Percentiles rank a stretch among this genome's conserved stretches.
Conservation (phyloP, 2,888 invertebrate genomes). For the Rotaria magnacalcarata region DNA sequence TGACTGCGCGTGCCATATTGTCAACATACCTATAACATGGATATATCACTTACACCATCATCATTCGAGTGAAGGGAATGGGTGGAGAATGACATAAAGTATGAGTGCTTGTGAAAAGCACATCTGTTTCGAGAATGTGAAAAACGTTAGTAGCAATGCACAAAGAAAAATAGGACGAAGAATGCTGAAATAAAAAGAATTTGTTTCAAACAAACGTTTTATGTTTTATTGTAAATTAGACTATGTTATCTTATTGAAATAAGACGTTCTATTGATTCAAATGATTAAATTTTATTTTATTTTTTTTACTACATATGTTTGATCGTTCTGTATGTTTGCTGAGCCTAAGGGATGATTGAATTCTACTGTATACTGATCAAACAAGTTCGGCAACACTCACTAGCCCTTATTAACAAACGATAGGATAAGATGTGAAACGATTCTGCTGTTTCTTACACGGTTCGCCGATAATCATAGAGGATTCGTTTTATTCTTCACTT, state of each 20-base stretch:
- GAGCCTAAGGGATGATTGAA: background rate
- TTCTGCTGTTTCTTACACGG: background rate
- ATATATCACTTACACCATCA: constrained; percentile 1
- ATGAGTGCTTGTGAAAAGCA: background rate
- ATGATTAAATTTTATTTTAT: no score
- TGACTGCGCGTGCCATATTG: constrained; percentile 16
- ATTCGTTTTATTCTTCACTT: background rate
- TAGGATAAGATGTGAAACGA: background rate
- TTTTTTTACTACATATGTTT: no score
- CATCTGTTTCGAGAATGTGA: background rate
- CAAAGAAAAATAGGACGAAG: background rate
- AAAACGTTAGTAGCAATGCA: no score
- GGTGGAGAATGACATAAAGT: background rate
- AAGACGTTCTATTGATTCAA: no score
- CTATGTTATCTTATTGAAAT: background rate
- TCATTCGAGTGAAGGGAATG: background rate
- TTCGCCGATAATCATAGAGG: background rate
- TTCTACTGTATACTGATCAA: background rate
- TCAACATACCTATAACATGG: background rate
- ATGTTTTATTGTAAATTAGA: background rate
- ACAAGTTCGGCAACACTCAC: background rate
- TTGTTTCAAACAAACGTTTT: background rate
- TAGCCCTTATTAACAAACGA: no score
- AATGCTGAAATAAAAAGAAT: background rate
- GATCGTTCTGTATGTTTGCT: background rate